Evolutionary conservation across 2,888 invertebrate genomes (phyloP), one percentile per base, ranked within the genome.

Genomic region (Ophioninae sp.): DNA sequence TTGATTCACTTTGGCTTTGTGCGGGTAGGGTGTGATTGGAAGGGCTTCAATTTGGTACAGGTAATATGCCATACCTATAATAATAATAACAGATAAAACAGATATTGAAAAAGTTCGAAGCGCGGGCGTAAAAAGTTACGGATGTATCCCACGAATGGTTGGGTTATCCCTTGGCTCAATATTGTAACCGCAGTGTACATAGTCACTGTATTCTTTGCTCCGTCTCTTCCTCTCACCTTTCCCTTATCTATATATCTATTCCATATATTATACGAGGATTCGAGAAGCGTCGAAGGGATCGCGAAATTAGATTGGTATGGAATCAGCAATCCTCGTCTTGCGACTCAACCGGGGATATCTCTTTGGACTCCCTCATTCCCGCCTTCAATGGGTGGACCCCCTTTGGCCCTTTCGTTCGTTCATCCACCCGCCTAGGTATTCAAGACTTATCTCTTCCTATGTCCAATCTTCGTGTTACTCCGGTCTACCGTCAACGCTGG

Each of bases 271-370:
- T 68, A 68, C 64, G 79, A 64, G 64, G 72, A 59, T 82, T 86
- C 87, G 85, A 68, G 84, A 86, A 87, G 85, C 86, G 85, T 87
- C 87, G 87, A 85, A 87, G 83, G 80, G 87, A 85, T 84, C 79
- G 79, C 79, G 86, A 87, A 90, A 89, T 90, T 88, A 89, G 87
- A 88, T 89, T 87, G 88, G 69, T 85, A 87, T 81, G 85, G 82
- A 88, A 89, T 89, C 89, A 88, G 84, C 85, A 81, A 84, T 80
- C 85, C 77, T 85, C 86, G 75, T 81, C 75, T 82, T 80, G 73
- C 85, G 79, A 84, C 79, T 82, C 79, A 79, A 68, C 67, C 13
- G 51, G 41, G 65, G 64, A 75, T 75, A 51, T 71, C 20, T 63
- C 73, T 71, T 75, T 39, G 41, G 41, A 37, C 69, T 76, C 56